Base-by-base conservation (phyloP, 2,888 invertebrate species). In the Litoditis marina region DNA sequence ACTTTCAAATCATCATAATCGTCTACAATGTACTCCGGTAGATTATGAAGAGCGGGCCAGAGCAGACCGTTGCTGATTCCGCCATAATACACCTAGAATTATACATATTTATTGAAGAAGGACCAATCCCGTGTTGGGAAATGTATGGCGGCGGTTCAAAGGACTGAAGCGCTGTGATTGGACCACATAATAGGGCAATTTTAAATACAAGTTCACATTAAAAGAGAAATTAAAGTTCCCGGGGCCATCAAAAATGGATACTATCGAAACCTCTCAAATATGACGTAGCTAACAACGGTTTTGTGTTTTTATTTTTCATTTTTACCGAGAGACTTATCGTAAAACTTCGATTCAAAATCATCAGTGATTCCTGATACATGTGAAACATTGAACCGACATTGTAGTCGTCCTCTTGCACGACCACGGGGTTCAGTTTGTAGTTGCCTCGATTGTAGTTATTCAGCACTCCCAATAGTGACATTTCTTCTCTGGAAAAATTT, bases 31-130 rank as follows among this genome's bases (percentile, higher is more conserved):
- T 83, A 83, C 56, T 83, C 81, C 6, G 78, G 78, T 22, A 82
- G 69, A 57, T 83, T 80, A 63, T 82, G 82, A n/a, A 83, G 71
- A 1, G 82, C 82, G 7, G 82, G 82, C 82, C 82, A 82, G n/a
- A 82, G 66, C 0, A 82, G 71, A 16, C 82, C 81, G 47, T 79
- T 79, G 42, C 74, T 75, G 57, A 79, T 79, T 58, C 79, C 79
- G 8, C 76, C 79, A 57, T 79, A 79, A 54, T 79, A 79, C 3
- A 79, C 77, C 59, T 82, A 71, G 63, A 58, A 39, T 39, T 13
- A 39, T 39, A n/a, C n/a, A n/a, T n/a, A n/a, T n/a, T n/a, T n/a
- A n/a, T n/a, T n/a, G n/a, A n/a, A n/a, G n/a, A n/a, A n/a, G n/a
- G n/a, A n/a, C n/a, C n/a, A n/a, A n/a, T n/a, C n/a, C n/a, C n/a